Evolutionary conservation across 2,888 invertebrate genomes (phyloP).

Genomic region (Ametastegia equiseti): DNA sequence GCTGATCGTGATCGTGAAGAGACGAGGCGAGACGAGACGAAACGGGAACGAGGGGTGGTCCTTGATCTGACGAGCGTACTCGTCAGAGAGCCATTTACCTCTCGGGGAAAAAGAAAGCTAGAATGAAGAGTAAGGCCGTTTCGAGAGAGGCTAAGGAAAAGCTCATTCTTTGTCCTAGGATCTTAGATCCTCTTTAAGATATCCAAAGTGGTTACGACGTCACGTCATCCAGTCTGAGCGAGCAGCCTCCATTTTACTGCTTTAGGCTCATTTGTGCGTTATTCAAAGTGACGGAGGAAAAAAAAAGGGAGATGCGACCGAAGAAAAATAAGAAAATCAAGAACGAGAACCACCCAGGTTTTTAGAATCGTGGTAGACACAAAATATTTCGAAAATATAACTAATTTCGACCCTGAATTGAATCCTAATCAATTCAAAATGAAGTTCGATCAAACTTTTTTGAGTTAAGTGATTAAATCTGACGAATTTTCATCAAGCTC

Average conservation of each 20-base stretch:
- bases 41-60: not conserved
- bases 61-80: constrained; percentile 30
- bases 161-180: constrained; percentile 28
- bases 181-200: constrained; percentile 35
- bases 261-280: too few species aligned
- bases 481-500: too few species aligned
- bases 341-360: too few species aligned
- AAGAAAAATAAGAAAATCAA: too few species aligned
- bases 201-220: constrained; percentile 40
- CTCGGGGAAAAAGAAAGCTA: not conserved
- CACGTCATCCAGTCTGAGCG: constrained; percentile 19
- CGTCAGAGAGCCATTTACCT: constrained; percentile 28
- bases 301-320: too few species aligned
- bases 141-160: not conserved
- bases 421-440: too few species aligned
- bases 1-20: not conserved
- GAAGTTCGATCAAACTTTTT: too few species aligned
- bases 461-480: too few species aligned
- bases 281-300: too few species aligned
- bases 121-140: constrained; percentile 1
- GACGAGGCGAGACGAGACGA: not conserved
- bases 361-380: too few species aligned
- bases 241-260: not conserved
- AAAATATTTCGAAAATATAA: too few species aligned
- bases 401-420: too few species aligned